These are phyloP conservation scores for Scatophagus argus DNA, from an alignment of 2,113 vertebrate species.

Conservation along the genomic window DNA sequence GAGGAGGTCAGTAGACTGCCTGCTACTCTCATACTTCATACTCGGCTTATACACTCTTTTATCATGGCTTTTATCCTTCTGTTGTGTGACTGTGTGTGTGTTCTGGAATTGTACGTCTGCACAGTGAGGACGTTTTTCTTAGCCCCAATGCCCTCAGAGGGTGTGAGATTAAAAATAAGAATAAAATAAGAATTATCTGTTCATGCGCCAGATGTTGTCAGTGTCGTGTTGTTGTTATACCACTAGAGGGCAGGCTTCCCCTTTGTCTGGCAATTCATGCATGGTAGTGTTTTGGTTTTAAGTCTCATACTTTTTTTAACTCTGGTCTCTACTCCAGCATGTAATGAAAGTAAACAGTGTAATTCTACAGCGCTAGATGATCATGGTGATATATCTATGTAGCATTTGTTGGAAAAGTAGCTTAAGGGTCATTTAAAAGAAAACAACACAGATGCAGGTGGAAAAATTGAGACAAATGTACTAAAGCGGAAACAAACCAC, in stretches of 20 bases:
- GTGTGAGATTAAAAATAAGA: neutral
- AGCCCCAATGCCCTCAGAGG: neutral
- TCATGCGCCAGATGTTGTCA: neutral
- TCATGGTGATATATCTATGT: neutral
- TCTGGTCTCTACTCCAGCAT: neutral
- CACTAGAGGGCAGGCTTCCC: constrained; percentile 72
- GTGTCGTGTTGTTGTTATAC: neutral
- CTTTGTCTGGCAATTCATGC: constrained; percentile 18
- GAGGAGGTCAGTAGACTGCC: constrained; percentile 89
- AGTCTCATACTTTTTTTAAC: neutral
- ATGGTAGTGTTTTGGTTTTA: neutral
- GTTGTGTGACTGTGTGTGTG: neutral
- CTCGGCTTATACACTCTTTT: too few relatives aligned
- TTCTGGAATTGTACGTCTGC: neutral
- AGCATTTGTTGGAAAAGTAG: neutral
- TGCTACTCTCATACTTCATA: constrained; percentile 7
- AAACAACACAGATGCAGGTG: too few relatives aligned
- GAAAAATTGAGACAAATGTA: neutral
- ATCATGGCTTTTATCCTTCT: neutral
- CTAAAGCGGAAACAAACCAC: neutral
- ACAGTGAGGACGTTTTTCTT: neutral
- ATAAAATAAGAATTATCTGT: neutral
- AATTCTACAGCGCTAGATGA: neutral
- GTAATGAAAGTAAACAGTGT: neutral
- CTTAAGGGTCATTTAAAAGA: neutral